Percentiles rank a stretch among this genome's conserved stretches.
These are phyloP conservation scores for Lutraria rhynchaena DNA, from an alignment of 1,140 invertebrate genomes.

Conservation along the genomic window DNA sequence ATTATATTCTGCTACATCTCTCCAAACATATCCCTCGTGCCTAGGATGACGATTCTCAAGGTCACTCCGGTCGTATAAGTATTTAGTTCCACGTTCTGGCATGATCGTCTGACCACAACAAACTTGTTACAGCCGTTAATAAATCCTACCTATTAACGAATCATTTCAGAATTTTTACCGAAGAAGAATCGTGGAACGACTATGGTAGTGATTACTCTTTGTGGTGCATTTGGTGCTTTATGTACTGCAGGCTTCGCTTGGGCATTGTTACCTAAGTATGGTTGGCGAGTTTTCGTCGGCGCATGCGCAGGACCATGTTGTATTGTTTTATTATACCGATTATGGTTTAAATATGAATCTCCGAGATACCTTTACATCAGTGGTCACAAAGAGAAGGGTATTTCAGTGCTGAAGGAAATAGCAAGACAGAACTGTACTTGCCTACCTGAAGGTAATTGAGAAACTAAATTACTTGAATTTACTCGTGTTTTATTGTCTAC, in stretches of 20 bases:
- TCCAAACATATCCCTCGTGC: too few relatives aligned
- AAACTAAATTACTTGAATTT: too few relatives aligned
- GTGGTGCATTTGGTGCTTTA: constrained; percentile 75
- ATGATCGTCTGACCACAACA: too few relatives aligned
- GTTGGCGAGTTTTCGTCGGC: constrained; percentile 76
- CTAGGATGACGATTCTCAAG: too few relatives aligned
- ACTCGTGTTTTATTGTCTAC: too few relatives aligned
- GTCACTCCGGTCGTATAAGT: too few relatives aligned
- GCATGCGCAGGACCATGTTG: constrained; percentile 72
- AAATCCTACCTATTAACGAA: too few relatives aligned
- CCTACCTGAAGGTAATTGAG: constrained; percentile 67
- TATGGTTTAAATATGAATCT: constrained; percentile 69
- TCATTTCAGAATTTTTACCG: constrained; percentile 75
- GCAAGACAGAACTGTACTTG: constrained; percentile 64
- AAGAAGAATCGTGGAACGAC: constrained; percentile 70
- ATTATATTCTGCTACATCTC: too few relatives aligned
- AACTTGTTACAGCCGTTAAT: too few relatives aligned
- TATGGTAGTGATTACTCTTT: constrained; percentile 76
- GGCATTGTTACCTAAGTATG: constrained; percentile 68
- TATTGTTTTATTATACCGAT: constrained; percentile 62
- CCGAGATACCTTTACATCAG: constrained; percentile 74
- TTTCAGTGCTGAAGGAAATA: constrained; percentile 69
- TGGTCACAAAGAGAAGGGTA: constrained; percentile 63
- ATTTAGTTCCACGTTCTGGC: too few relatives aligned
- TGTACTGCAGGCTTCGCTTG: constrained; percentile 73